These are phyloP conservation scores for Drosophila tani DNA, from an alignment of 1,140 invertebrate species.

Conservation along the genomic window DNA sequence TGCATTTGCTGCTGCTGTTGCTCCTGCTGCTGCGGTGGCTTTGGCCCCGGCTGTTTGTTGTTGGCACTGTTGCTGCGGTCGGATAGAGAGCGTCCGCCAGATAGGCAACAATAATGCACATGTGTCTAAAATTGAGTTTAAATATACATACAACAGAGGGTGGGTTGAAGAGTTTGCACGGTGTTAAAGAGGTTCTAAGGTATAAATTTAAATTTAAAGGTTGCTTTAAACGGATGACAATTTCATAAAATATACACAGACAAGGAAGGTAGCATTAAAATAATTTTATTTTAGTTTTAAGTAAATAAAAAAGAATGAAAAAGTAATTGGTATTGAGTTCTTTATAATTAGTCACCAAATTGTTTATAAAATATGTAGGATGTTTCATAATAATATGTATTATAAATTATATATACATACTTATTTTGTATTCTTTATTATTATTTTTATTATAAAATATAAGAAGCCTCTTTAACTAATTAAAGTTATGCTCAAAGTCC, in stretches of 20 bases:
- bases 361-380: too few species aligned
- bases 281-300: too few species aligned
- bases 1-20: slow-evolving; percentile 27
- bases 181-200: too few species aligned
- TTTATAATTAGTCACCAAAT: too few species aligned
- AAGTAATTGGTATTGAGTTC: too few species aligned
- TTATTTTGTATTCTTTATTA: too few species aligned
- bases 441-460: too few species aligned
- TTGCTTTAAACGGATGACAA: not conserved
- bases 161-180: not conserved
- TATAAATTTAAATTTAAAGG: not conserved
- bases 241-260: not conserved
- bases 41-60: slow-evolving; percentile 70
- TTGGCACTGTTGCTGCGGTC: slow-evolving; percentile 77
- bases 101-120: slow-evolving; percentile 81
- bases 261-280: not conserved
- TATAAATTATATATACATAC: too few species aligned
- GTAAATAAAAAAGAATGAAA: too few species aligned
- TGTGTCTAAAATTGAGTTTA: slow-evolving; percentile 82
- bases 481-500: too few species aligned
- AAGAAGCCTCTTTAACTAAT: too few species aligned
- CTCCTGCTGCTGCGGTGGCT: slow-evolving; percentile 73
- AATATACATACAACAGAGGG: slow-evolving; percentile 67
- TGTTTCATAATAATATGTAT: too few species aligned
- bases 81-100: slow-evolving; percentile 79